Conservation (phyloP, 2,797 vertebrate genomes). For the Huso huso region DNA sequence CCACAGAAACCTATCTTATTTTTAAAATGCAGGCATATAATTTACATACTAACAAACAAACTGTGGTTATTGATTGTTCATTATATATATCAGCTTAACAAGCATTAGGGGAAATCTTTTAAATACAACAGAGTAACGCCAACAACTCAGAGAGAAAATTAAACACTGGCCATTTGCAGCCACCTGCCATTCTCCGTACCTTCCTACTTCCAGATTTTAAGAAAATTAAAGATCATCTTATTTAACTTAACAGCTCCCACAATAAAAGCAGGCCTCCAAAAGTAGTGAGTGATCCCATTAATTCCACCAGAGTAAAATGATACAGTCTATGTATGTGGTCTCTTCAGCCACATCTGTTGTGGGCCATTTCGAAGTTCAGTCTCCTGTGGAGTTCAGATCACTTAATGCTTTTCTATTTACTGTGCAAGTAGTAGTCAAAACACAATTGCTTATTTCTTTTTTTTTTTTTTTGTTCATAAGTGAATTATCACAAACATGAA, state of each 20-base stretch:
- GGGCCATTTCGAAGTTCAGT: conserved; percentile 57
- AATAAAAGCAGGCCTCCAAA: conserved; percentile 68
- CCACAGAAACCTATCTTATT: no score
- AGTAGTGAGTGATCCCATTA: conserved; percentile 88
- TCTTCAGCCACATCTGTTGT: conserved; percentile 90
- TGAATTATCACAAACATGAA: conserved; percentile 23
- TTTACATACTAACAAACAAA: no score
- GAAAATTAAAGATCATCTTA: conserved; percentile 42
- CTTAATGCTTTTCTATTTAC: conserved; percentile 45
- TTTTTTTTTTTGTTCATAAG: not conserved
- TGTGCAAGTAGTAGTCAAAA: conserved; percentile 44
- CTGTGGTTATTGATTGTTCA: no score
- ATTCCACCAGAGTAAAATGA: conserved; percentile 94
- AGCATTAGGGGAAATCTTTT: no score
- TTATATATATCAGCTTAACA: no score
- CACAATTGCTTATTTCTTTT: conserved; percentile 23
- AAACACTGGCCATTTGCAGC: not conserved
- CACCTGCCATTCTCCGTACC: conserved; percentile 19
- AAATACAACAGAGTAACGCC: not conserved
- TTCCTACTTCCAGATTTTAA: conserved; percentile 42
- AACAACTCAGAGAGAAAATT: not conserved
- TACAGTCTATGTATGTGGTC: conserved; percentile 96
- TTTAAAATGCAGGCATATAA: no score
- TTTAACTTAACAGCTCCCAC: conserved; percentile 60
- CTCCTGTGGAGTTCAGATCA: conserved; percentile 57